A percentile compares a stretch with the other conserved stretches of the same genome.
Evolutionary conservation across 2,113 vertebrate genomes (phyloP).

Genomic region (Peucedramus taeniatus): DNA sequence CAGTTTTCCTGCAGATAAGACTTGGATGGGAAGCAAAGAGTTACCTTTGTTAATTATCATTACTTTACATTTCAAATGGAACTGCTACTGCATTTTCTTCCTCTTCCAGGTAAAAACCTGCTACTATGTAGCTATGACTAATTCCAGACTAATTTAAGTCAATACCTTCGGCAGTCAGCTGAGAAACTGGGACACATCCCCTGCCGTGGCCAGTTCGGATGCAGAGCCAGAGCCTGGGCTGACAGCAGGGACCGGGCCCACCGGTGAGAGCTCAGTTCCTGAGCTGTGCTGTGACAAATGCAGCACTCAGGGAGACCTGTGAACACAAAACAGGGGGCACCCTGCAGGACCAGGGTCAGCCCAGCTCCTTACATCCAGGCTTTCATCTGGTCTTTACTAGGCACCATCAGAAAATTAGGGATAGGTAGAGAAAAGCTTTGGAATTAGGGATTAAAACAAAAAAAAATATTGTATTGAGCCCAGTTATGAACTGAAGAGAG

Average conservation of each 20-base stretch:
- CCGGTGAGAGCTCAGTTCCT: too few relatives aligned
- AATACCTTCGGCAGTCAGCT: background rate
- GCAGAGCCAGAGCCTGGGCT: background rate
- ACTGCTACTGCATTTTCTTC: background rate
- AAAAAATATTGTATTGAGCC: background rate
- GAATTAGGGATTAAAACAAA: background rate
- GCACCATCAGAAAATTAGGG: background rate
- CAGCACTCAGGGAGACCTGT: background rate
- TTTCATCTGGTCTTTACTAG: background rate
- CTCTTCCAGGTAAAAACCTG: background rate
- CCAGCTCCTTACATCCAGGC: background rate
- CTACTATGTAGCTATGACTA: background rate
- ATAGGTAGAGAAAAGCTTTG: background rate
- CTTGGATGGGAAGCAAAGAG: background rate
- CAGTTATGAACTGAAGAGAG: background rate
- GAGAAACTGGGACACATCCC: background rate
- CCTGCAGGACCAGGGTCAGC: background rate
- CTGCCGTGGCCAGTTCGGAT: background rate
- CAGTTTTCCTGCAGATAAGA: background rate
- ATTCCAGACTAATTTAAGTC: background rate
- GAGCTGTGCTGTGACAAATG: accelerated
- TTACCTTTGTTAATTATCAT: background rate
- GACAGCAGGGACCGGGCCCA: background rate
- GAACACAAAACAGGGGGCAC: background rate
- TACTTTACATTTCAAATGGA: background rate